A percentile compares a stretch with the other conserved stretches of the same genome.
These are phyloP conservation scores for Siniperca undulata DNA, from an alignment of 2,797 vertebrate species.

Conservation along the genomic window DNA sequence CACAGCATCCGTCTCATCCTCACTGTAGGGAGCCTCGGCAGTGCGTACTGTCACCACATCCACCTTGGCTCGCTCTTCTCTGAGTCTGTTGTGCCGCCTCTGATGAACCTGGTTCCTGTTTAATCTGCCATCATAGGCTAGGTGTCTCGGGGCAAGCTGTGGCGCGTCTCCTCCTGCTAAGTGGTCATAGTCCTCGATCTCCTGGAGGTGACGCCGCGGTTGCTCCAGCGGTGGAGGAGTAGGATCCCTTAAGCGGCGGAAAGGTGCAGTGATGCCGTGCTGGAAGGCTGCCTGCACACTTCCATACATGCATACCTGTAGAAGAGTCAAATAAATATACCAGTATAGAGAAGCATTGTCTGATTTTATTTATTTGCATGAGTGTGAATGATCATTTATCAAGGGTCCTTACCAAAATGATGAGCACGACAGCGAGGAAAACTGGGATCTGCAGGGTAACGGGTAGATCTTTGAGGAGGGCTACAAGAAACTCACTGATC, in stretches of 20 bases:
- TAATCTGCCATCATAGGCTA: background rate
- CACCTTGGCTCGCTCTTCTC: background rate
- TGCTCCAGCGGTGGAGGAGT: constrained; percentile 55
- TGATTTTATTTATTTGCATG: background rate
- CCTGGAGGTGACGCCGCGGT: constrained; percentile 12
- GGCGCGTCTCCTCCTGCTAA: constrained; percentile 59
- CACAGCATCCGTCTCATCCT: constrained; percentile 66
- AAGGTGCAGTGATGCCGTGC: constrained; percentile 73
- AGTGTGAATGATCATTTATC: background rate
- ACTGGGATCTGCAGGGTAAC: constrained; percentile 90
- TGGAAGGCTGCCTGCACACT: constrained; percentile 78
- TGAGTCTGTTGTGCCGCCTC: constrained; percentile 29
- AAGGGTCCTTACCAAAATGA: constrained; percentile 84
- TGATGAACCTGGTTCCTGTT: constrained; percentile 39
- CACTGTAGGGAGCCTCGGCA: constrained; percentile 20
- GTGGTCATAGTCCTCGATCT: background rate
- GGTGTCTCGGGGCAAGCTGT: constrained; percentile 10
- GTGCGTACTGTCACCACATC: constrained; percentile 72
- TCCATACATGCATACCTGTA: constrained; percentile 78
- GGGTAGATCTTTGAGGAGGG: constrained; percentile 93
- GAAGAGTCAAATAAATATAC: constrained; percentile 12
- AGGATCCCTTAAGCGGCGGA: constrained; percentile 66
- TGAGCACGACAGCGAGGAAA: constrained; percentile 84
- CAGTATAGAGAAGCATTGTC: background rate
- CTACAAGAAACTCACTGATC: constrained; percentile 91